Conservation (phyloP, 2,113 vertebrate species). For the Psephotus haematonotus region DNA sequence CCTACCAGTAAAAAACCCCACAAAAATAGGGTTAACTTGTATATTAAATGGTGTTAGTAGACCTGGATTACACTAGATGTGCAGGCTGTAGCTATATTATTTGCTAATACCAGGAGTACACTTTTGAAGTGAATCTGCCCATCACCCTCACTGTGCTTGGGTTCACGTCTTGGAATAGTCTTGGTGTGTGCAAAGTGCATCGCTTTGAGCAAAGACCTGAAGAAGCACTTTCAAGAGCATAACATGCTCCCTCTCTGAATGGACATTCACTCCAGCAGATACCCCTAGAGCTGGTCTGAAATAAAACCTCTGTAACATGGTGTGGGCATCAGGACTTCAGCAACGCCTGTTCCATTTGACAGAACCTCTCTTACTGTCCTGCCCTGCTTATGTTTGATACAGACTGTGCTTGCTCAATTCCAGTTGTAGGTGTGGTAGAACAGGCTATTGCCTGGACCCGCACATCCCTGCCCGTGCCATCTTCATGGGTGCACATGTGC, state of each 20-base stretch:
- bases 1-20: neutral
- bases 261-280: neutral
- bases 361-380: neutral
- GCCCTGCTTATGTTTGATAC: neutral
- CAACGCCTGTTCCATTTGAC: no score
- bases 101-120: fast-evolving
- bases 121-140: neutral
- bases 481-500: neutral
- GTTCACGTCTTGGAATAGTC: neutral
- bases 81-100: no score
- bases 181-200: fast-evolving
- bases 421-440: neutral
- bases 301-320: neutral
- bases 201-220: neutral
- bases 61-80: neutral
- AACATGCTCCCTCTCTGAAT: neutral
- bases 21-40: neutral
- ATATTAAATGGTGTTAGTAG: neutral
- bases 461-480: neutral
- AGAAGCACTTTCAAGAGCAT: no score
- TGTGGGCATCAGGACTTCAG: neutral
- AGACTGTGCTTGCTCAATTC: neutral
- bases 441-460: neutral
- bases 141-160: fast-evolving
- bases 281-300: neutral